Evolutionary conservation across 2,113 vertebrate species (phyloP), one percentile per base, ranked within the genome.

Genomic region (Willisornis vidua): DNA sequence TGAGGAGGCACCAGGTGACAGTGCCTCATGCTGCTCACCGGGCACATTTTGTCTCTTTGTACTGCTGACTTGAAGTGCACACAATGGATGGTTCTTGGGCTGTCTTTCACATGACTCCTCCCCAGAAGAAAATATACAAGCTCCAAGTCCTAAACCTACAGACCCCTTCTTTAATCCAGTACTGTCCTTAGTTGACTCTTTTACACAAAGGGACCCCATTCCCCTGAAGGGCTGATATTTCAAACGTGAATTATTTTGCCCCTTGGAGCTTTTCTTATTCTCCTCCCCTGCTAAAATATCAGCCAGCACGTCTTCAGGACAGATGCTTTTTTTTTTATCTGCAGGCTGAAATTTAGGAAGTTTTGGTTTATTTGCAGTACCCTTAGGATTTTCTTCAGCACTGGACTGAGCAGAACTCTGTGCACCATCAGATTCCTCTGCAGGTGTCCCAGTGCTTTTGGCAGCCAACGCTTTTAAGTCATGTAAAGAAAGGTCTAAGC

Each of bases 261-360:
- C 95, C 18, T 89, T 94, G 24, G 87, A 96, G 52, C 97, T 96
- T 28, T 97, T 96, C 24, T 98, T 93, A 6, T 92, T 96, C 74
- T 98, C 91, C 11, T 98, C 94, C 14, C 63, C 98, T 45, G 90
- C 94, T 93, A 99, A 96, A 95, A 99, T 94, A 20, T 97, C 93
- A 66, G 99, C 98, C 35, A 99, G 84, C 84, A 99, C 98, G 49
- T 99, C 98, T 45, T 99, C 98, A 17, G 99, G 98, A n/a, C 57
- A 96, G 71, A 96, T 97, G 19, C 23, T 1, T 1, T 91, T 97
- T 49, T 93, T 98, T 89, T 83, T 98, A 71, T 80, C 55, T 52
- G 52, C 43, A 31, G 19, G 22, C 25, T 10, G 17, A 48, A 26
- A 28, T 25, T 31, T 26, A 18, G 46, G 17, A 67, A 35, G 26